Evolutionary conservation across 1,140 invertebrate genomes (phyloP), one percentile per base, ranked within the genome.

Genomic region (Stenopsyche tienmushanensis): DNA sequence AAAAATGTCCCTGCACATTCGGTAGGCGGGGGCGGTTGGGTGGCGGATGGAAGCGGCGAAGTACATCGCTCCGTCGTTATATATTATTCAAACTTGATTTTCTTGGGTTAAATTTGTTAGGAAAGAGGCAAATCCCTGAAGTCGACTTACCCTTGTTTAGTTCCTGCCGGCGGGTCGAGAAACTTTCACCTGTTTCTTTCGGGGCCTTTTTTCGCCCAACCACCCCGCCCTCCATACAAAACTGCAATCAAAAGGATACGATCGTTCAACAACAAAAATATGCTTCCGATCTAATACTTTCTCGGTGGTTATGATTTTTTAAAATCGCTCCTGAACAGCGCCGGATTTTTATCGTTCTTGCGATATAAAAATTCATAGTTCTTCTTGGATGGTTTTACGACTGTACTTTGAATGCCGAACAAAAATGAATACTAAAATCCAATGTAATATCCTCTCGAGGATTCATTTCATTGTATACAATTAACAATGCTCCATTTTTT

Each of bases 11-110:
- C 54, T 10, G 17, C 1, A n/a, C 7, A 13, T 2, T 1, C 34
- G 17, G 29, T 15, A 25, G 34, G 23, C 34, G 34, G 3, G 25
- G 15, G 53, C 53, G 5, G 18, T 50, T 18, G 15, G 1, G n/a
- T n/a, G n/a, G n/a, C 26, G 21, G 23, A 41, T 42, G 10, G 26
- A 39, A 39, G 41, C 54, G 54, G 26, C 34, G 25, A 24, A 57
- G 29, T 17, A 53, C 34, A 49, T 29, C 41, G 20, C 29, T 62
- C 49, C 57, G 39, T 42, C 64, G 63, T 70, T 70, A 70, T 70
- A 70, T 70, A 70, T 70, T 70, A 70, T 70, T 70, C 69, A 70
- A 67, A 70, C 62, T 67, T 70, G 69, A 70, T 70, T 70, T 70
- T 70, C 69, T 67, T 52, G 65, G 69, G 69, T 70, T 70, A 70